A percentile compares a stretch with the other conserved stretches of the same genome.
phyloP scores from a whole-genome alignment of 2,113 vertebrate species.

The Ictalurus furcatus region DNA sequence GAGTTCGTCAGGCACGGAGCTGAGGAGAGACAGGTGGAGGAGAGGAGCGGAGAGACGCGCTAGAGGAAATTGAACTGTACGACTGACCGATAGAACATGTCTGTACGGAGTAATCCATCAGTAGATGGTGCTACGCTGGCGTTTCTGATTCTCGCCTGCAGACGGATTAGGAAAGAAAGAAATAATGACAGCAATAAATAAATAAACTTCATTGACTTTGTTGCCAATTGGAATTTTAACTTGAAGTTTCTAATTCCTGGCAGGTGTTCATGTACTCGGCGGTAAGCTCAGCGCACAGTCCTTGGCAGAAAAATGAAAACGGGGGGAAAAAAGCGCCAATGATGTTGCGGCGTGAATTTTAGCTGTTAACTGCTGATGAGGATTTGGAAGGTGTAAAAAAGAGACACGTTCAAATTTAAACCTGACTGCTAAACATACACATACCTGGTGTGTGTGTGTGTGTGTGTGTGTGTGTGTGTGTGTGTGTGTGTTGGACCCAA shows the following conservation, averaged over 20 bases:
- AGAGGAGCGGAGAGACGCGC: not conserved
- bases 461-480: not conserved
- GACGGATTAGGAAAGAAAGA: not conserved
- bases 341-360: constrained; percentile 12
- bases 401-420: constrained; percentile 35
- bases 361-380: constrained; percentile 31
- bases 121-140: no score
- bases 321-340: not conserved
- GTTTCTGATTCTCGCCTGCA: not conserved
- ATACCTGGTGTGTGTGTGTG: not conserved
- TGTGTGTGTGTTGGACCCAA: constrained; percentile 4
- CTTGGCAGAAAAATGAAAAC: constrained; percentile 24
- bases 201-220: not conserved
- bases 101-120: not conserved
- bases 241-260: constrained; percentile 3
- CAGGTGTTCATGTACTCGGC: constrained; percentile 5
- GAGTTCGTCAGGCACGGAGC: constrained; percentile 56
- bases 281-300: not conserved
- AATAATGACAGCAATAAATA: not conserved
- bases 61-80: constrained; percentile 12
- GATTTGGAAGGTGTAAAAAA: constrained; percentile 18
- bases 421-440: not conserved
- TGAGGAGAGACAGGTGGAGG: constrained; percentile 36
- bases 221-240: no score
- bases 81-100: not conserved